phyloP scores from a whole-genome alignment of 1,140 invertebrate genomes.

The Bombus impatiens region DNA sequence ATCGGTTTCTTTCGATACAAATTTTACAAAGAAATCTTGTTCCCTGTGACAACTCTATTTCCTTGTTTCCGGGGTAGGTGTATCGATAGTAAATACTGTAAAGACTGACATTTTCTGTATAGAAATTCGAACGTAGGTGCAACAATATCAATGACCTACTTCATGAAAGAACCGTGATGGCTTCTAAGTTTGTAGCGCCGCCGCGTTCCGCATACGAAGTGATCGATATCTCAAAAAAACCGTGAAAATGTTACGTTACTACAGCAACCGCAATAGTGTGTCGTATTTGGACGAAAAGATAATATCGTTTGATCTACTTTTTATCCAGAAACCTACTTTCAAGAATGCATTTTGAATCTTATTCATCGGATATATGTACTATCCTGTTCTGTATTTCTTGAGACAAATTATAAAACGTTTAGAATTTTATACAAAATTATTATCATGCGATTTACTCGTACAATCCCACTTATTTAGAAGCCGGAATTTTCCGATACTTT shows the following conservation, averaged over 20 bases:
- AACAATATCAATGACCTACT: conserved; percentile 72
- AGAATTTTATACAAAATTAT: too few relatives aligned
- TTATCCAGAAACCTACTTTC: background rate
- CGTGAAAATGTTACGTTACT: conserved; percentile 56
- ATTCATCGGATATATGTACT: background rate
- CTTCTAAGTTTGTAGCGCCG: conserved; percentile 73
- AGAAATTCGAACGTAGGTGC: conserved; percentile 17
- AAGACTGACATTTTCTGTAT: background rate
- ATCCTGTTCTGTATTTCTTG: background rate
- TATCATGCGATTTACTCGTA: too few relatives aligned
- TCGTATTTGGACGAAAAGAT: background rate
- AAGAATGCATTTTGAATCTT: background rate
- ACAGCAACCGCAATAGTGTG: conserved; percentile 29
- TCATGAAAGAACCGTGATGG: conserved; percentile 70
- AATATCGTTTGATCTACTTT: background rate
- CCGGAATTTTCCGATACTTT: background rate
- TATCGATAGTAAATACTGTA: background rate
- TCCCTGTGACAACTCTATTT: background rate
- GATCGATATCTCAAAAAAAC: conserved; percentile 72
- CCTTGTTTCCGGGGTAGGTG: background rate
- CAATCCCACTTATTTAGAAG: too few relatives aligned
- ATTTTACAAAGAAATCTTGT: background rate
- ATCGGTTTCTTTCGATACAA: background rate
- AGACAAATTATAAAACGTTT: background rate
- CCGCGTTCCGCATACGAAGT: conserved; percentile 67